Evolutionary conservation across 2,888 invertebrate species (phyloP).

Genomic region (Agrochola macilenta): DNA sequence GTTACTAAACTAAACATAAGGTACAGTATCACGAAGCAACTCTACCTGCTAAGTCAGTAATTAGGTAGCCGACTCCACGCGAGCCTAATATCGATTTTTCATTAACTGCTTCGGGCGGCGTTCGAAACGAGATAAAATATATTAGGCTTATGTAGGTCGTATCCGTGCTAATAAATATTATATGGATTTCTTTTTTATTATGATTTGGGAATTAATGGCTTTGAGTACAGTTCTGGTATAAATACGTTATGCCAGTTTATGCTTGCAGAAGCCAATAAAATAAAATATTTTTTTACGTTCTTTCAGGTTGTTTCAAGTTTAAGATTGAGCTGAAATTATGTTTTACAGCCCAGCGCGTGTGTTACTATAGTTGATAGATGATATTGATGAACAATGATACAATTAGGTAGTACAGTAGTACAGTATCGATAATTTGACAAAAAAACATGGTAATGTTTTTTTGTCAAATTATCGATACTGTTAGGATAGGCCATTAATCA

Average conservation of each 20-base stretch:
- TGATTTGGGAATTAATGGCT: constrained; percentile 25
- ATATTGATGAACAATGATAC: background rate
- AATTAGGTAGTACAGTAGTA: too few species aligned
- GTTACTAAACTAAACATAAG: background rate
- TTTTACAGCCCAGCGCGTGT: background rate
- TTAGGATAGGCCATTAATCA: background rate
- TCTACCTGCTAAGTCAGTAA: constrained; percentile 37
- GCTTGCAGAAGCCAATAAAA: too few species aligned
- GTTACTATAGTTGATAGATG: background rate
- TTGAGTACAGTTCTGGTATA: background rate
- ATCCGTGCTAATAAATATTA: constrained; percentile 51
- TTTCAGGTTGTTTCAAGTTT: too few species aligned
- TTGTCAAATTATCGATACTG: background rate
- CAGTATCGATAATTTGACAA: too few species aligned
- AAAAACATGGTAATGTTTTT: too few species aligned
- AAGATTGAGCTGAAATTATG: too few species aligned
- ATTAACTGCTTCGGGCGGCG: constrained; percentile 50
- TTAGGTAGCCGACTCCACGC: constrained; percentile 44
- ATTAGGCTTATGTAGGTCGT: constrained; percentile 51
- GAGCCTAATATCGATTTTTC: constrained; percentile 62
- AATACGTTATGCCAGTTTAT: background rate
- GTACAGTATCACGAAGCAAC: constrained; percentile 5
- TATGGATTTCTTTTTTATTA: constrained; percentile 49
- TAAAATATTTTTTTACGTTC: too few species aligned
- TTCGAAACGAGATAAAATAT: constrained; percentile 60